Percentiles rank a stretch among this genome's conserved stretches.
Evolutionary conservation across 2,888 invertebrate species (phyloP).

Genomic region (Dendrolimus pini): DNA sequence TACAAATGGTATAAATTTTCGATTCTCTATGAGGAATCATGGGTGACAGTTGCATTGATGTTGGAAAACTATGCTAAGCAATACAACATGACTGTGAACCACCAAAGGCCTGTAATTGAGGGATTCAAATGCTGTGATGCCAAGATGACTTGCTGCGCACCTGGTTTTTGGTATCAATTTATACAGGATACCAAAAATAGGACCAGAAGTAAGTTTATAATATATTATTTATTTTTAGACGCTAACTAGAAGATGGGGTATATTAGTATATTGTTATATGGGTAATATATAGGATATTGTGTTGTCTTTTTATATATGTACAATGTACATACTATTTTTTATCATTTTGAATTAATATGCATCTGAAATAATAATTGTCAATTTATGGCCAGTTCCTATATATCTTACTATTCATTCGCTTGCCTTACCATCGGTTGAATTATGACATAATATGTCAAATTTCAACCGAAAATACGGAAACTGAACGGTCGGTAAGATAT

Average conservation of each 20-base stretch:
- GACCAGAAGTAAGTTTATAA: constrained; percentile 82
- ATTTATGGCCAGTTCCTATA: too few species aligned
- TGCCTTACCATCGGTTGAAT: too few species aligned
- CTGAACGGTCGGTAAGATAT: too few species aligned
- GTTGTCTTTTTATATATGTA: neutral
- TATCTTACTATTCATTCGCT: too few species aligned
- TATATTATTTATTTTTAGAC: neutral
- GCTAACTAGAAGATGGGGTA: too few species aligned
- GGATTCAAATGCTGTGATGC: constrained; percentile 86
- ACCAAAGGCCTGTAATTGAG: constrained; percentile 82
- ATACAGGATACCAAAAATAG: constrained; percentile 90
- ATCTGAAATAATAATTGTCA: too few species aligned
- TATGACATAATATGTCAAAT: too few species aligned
- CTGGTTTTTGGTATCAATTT: constrained; percentile 88
- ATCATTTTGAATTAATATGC: too few species aligned
- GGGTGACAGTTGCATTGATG: constrained; percentile 89
- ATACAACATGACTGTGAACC: constrained; percentile 90
- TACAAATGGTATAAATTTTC: constrained; percentile 97
- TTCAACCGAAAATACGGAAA: too few species aligned
- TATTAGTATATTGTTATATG: too few species aligned
- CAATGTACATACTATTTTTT: constrained; percentile 1
- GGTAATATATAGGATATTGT: too few species aligned
- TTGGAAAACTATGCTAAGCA: constrained; percentile 85
- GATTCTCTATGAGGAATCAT: constrained; percentile 88
- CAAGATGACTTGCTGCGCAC: constrained; percentile 84